These are phyloP conservation scores for Protomyctophum bolini DNA, from an alignment of 2,113 vertebrate species.

Conservation along the genomic window DNA sequence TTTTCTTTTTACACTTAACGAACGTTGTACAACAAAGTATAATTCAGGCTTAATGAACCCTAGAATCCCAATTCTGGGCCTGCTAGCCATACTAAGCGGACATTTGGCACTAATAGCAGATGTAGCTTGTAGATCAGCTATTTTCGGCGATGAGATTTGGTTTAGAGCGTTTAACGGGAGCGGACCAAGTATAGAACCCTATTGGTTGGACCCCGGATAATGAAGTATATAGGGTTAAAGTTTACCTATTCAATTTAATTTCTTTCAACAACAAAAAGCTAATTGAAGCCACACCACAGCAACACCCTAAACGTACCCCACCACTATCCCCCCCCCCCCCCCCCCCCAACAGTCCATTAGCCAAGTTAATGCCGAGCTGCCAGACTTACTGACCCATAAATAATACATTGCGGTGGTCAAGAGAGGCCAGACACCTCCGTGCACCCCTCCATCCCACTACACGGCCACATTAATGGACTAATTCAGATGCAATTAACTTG, in stretches of 20 bases:
- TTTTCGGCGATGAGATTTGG: no score
- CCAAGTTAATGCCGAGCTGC: conserved; percentile 77
- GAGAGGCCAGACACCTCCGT: conserved; percentile 74
- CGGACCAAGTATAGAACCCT: no score
- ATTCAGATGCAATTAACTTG: conserved; percentile 80
- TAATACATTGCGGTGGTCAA: conserved; percentile 77
- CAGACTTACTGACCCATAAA: conserved; percentile 80
- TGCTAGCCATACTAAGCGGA: no score
- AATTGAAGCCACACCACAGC: conserved; percentile 7
- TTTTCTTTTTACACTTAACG: no score
- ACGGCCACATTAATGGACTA: conserved; percentile 78
- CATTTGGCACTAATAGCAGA: no score
- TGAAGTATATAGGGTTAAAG: no score
- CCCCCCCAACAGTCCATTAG: conserved; percentile 75
- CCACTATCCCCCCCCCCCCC: conserved; percentile 2
- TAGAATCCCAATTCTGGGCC: no score
- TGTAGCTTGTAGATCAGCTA: no score
- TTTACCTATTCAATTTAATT: neutral
- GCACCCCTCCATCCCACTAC: conserved; percentile 69
- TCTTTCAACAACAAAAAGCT: neutral
- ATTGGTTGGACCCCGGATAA: no score
- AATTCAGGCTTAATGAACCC: no score
- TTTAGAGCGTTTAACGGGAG: no score
- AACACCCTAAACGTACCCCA: conserved; percentile 15
- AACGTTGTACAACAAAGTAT: no score